Evolutionary conservation across 2,797 vertebrate species (phyloP), one percentile per base, ranked within the genome.

Genomic region (Rhynchonycteris naso): DNA sequence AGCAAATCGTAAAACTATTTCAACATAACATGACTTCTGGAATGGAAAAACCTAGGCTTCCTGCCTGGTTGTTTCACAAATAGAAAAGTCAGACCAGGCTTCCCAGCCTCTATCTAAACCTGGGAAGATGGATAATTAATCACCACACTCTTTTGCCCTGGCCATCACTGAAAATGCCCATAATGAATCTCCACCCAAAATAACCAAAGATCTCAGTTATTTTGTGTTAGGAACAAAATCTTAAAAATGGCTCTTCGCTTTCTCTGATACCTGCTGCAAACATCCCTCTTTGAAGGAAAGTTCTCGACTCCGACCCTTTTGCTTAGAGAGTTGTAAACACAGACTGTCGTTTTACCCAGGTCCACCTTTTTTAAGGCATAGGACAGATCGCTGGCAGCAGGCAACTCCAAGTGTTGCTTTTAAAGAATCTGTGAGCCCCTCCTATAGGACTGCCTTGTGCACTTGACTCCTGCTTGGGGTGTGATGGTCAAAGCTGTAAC

Each of bases 131-230:
- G 76, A 95, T 7, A 54, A 68, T 72, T 50, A 54, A 88, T 15
- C 24, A 56, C 28, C 52, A 19, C 7, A 52, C 61, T 68, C 16
- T 74, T 69, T 33, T 79, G 90, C 75, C 61, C 86, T 61, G 82
- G 76, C 35, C 30, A 35, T 88, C 58, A 78, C 80, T 75, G 88
- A 26, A 79, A 97, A 94, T 87, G 26, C 2, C 88, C 81, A 35
- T 58, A 61, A 85, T 58, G 90, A 35, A 6, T 18, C 11, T 1
- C 38, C 10, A 24, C 21, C 5, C 81, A 86, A 82, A 95, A 92
- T 50, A 91, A 97, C 47, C 54, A 54, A 93, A 91, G 83, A 72
- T 74, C 54, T 78, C 35, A 59, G 9, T n/a, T 26, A 6, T 19
- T 80, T 58, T 61, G 4, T 9, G 15, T 76, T 50, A 69, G 21